A percentile compares a stretch with the other conserved stretches of the same genome.
Evolutionary conservation across 2,113 vertebrate species (phyloP).

Genomic region (Pollimyrus isidori): DNA sequence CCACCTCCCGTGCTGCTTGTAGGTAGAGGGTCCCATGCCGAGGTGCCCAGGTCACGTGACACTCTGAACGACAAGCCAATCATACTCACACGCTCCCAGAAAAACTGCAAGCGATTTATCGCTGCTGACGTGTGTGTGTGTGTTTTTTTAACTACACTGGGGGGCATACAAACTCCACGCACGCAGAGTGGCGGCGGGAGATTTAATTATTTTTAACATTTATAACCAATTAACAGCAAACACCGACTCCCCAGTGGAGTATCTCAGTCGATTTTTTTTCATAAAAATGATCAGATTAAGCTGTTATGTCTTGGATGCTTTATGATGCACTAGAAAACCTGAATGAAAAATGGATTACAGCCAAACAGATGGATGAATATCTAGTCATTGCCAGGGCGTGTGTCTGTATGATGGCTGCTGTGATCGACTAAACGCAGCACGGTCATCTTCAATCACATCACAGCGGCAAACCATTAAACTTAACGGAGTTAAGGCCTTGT

Average conservation of each 20-base stretch:
- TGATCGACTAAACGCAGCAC: background rate
- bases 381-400: background rate
- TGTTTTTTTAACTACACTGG: background rate
- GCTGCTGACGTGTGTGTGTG: background rate
- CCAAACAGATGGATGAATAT: background rate
- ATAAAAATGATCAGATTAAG: background rate
- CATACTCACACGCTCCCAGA: background rate
- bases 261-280: background rate
- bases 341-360: constrained; percentile 4
- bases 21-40: background rate
- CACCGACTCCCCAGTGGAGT: background rate
- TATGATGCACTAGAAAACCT: background rate
- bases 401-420: background rate
- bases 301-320: background rate
- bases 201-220: background rate
- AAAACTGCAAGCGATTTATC: background rate
- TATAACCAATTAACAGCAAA: background rate
- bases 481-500: background rate
- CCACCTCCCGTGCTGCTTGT: background rate
- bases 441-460: background rate
- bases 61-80: background rate
- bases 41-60: background rate
- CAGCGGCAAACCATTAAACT: background rate
- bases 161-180: background rate
- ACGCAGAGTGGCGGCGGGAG: background rate